Conservation (phyloP, 2,888 invertebrate species). For the Candidula unifasciata region DNA sequence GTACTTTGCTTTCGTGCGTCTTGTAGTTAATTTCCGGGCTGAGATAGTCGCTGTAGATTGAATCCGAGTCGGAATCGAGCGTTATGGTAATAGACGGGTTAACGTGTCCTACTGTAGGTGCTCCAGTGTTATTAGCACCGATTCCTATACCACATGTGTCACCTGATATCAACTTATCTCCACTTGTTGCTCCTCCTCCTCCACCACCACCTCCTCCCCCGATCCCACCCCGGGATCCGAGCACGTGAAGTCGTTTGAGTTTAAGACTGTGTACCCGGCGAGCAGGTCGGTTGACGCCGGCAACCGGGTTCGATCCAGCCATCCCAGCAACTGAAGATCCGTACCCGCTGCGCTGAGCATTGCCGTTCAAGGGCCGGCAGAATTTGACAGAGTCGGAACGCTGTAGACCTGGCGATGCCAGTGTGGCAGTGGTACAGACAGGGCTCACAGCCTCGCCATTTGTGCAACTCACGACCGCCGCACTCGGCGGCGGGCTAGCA, state of each 20-base stretch:
- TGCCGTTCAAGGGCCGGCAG: conserved; percentile 68
- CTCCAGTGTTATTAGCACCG: background rate
- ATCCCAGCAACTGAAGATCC: conserved; percentile 42
- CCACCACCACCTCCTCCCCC: background rate
- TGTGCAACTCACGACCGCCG: conserved; percentile 18
- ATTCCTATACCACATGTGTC: conserved; percentile 7
- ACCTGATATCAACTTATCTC: conserved; percentile 21
- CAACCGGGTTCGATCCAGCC: conserved; percentile 48
- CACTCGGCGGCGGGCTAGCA: conserved; percentile 14
- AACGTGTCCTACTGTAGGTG: conserved; percentile 52
- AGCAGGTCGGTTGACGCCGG: conserved; percentile 57
- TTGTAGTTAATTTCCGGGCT: conserved; percentile 75
- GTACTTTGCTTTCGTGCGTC: conserved; percentile 66
- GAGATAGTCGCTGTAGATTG: conserved; percentile 73
- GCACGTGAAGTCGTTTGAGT: conserved; percentile 67
- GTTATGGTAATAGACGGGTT: conserved; percentile 76
- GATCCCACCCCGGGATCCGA: conserved; percentile 36
- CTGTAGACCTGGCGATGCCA: conserved; percentile 64
- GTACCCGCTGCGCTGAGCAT: conserved; percentile 59
- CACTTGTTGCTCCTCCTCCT: conserved; percentile 23
- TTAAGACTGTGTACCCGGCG: conserved; percentile 73
- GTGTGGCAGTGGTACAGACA: conserved; percentile 49
- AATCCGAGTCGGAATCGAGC: conserved; percentile 73
- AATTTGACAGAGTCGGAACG: conserved; percentile 73
- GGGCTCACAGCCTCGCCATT: conserved; percentile 43